Base-by-base conservation (phyloP, 2,888 invertebrate species). In the Scaptomyza tumidula region DNA sequence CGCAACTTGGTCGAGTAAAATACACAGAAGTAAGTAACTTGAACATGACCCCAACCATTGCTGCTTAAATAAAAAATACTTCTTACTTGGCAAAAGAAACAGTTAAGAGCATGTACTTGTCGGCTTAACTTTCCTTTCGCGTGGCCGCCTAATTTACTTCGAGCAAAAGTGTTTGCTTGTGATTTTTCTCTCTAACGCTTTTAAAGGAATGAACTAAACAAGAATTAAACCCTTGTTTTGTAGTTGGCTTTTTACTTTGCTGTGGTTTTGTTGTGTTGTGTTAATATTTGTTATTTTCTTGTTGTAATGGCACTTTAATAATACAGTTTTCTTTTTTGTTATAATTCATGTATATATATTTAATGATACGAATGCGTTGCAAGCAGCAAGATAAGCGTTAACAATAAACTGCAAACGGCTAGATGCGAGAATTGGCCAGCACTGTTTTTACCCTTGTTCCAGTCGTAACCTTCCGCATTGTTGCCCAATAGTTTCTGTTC, bases 401-500 rank as follows among this genome's bases (percentile, higher is more conserved):
- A 44, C 11, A 85, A 71, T 61, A 79, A 75, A 39, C 67, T 50
- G 19, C 19, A 19, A 19, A 1, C 2, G 6, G 37, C 16, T 4
- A 60, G 33, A n/a, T 31, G 48, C 7, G 49, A 49, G 3, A 24
- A 43, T 24, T 9, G 52, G 1, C 44, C 55, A 29, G 48, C 79
- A 24, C 61, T 88, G 58, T 82, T 85, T 62, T 91, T 91, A 31
- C 67, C 85, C 75, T 91, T 90, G 61, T 91, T 86, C 91, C 91
- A 91, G 62, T 91, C 92, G 52, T 91, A 90, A 24, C 90, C 91
- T 46, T 91, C 91, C 48, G 91, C 90, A 73, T 86, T 90, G 55
- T 86, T 90, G 52, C 91, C 91, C 71, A 90, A 89, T 64, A 95
- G 94, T 92, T 96, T 96, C 91, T 96, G 95, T 92, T 96, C 96